These are phyloP conservation scores for Nothoprocta pentlandii DNA, from an alignment of 2,113 vertebrate genomes.

Conservation along the genomic window DNA sequence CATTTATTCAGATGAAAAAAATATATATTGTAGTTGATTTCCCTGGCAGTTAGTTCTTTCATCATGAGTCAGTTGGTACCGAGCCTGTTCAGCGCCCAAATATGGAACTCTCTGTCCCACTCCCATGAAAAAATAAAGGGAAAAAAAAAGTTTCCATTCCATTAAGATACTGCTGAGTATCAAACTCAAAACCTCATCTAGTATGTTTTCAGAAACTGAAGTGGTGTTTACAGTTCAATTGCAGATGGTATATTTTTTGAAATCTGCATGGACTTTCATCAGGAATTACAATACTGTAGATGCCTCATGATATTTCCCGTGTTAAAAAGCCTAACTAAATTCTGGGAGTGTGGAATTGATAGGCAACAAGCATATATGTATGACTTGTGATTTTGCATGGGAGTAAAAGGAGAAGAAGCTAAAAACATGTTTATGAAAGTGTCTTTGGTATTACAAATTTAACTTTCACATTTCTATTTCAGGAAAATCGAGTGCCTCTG, in stretches of 20 bases:
- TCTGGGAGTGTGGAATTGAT: not conserved
- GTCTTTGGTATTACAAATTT: not conserved
- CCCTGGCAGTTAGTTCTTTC: not conserved
- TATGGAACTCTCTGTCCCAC: not conserved
- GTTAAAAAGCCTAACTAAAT: not conserved
- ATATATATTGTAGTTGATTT: not conserved
- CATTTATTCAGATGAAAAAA: not conserved
- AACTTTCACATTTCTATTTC: slow-evolving; percentile 59
- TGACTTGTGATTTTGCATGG: not conserved
- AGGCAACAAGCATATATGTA: rapidly evolving
- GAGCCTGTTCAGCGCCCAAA: not conserved
- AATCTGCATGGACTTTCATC: not conserved
- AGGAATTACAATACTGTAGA: not conserved
- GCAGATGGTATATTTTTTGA: not conserved
- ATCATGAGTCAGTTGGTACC: not conserved
- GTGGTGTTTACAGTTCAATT: not conserved
- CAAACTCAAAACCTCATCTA: not conserved
- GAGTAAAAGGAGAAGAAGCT: not conserved
- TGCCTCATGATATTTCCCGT: not conserved
- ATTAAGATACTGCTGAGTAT: not conserved
- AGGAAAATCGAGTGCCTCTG: slow-evolving; percentile 53
- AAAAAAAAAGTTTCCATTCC: not conserved
- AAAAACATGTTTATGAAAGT: not conserved
- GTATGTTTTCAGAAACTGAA: not conserved
- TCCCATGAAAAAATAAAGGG: not conserved